Evolutionary conservation across 2,113 vertebrate species (phyloP).

Genomic region (Prietella phreatophila): DNA sequence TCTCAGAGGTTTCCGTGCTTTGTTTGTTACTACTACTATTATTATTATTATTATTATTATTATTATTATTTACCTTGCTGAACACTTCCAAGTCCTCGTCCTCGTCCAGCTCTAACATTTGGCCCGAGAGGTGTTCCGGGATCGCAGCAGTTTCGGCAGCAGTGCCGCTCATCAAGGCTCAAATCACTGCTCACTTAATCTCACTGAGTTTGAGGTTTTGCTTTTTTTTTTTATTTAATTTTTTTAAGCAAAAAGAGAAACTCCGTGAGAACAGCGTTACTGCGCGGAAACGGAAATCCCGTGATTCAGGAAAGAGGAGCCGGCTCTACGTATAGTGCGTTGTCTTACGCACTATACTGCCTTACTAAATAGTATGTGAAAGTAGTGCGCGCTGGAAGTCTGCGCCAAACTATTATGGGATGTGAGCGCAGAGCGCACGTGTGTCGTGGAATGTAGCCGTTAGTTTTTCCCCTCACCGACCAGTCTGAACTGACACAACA

Average conservation of each 20-base stretch:
- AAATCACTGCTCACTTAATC: slow-evolving; percentile 19
- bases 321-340: too few species aligned
- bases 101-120: slow-evolving; percentile 74
- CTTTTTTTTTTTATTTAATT: too few species aligned
- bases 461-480: not conserved
- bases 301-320: slow-evolving; percentile 38
- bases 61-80: slow-evolving; percentile 69
- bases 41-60: not conserved
- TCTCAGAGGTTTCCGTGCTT: not conserved
- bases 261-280: not conserved
- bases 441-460: not conserved
- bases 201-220: slow-evolving; percentile 28
- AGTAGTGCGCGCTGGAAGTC: not conserved
- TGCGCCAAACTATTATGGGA: too few species aligned
- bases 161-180: slow-evolving; percentile 48
- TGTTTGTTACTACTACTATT: not conserved
- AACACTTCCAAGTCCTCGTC: slow-evolving; percentile 80
- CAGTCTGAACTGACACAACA: not conserved
- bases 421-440: not conserved
- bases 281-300: slow-evolving; percentile 67
- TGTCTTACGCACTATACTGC: not conserved
- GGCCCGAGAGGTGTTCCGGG: slow-evolving; percentile 60
- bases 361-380: not conserved
- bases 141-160: slow-evolving; percentile 42
- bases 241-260: not conserved